Conservation (phyloP, 2,797 vertebrate genomes). For the Bovichtus diacanthus region DNA sequence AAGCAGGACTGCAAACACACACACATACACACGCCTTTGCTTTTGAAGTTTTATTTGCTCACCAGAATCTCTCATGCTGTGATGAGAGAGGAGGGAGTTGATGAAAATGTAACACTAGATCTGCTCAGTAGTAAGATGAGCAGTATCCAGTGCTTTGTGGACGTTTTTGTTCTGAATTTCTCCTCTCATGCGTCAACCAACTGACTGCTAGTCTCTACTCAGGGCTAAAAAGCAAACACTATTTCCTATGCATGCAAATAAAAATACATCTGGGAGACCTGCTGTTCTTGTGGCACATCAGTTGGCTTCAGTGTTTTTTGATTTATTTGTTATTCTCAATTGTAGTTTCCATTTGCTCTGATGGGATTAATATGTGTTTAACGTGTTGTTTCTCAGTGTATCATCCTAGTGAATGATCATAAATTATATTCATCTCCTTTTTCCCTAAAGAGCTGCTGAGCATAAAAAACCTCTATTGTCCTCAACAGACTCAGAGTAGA, state of each 20-base stretch:
- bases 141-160: background rate
- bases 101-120: background rate
- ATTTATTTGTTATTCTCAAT: constrained; percentile 17
- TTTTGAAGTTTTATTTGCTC: background rate
- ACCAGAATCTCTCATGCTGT: background rate
- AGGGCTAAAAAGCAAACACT: background rate
- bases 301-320: constrained; percentile 3
- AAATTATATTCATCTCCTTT: constrained; percentile 26
- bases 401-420: constrained; percentile 41
- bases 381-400: constrained; percentile 20
- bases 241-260: background rate
- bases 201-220: background rate
- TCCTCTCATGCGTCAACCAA: background rate
- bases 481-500: too few species aligned
- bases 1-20: background rate
- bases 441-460: constrained; percentile 36
- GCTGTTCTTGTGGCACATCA: background rate
- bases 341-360: constrained; percentile 17
- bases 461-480: constrained; percentile 14
- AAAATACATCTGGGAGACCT: background rate
- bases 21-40: too few species aligned
- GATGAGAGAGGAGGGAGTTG: background rate
- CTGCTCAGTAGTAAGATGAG: background rate
- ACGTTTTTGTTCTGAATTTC: background rate
- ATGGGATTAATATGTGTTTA: constrained; percentile 55